Evolutionary conservation across 2,797 vertebrate genomes (phyloP), one percentile per base, ranked within the genome.

Genomic region (Distichodus sexfasciatus): DNA sequence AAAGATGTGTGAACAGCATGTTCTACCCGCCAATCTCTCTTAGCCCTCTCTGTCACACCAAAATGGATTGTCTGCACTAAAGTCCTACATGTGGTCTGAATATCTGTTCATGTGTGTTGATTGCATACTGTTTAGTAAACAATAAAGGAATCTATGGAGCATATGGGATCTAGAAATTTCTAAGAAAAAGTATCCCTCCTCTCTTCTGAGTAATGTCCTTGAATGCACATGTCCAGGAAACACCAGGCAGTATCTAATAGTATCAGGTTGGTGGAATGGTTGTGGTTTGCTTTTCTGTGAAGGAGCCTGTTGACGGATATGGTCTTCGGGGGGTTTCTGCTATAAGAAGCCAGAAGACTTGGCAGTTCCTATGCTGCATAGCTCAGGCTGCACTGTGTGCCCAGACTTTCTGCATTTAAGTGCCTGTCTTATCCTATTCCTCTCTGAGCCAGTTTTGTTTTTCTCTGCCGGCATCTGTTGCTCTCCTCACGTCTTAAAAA

Each of bases 401-500:
- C 62, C 81, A 79, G 72, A 72, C 72, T 69, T 79, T 51, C 80
- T 82, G 80, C 72, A 79, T 83, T 79, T 65, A 71, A 67, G 48
- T 66, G 69, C 60, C 59, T 11, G 28, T 57, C 76, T 72, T 35
- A 61, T 62, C 60, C 70, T 36, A 19, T 69, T 80, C 59, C 57
- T 64, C 60, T 74, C 51, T 36, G 10, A 14, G 61, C 9, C 23
- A 65, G 66, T 71, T 55, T 73, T 68, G 24, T 57, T 77, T 75
- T 70, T 66, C 61, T 61, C 67, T 19, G 21, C 35, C 35, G 61
- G 63, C 21, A 28, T 53, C 68, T 55, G 43, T 60, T 75, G 59
- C 66, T 26, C 64, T 35, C 44, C 41, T 58, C 65, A 40, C 15
- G 23, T 46, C 14, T 58, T 35, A 17, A 31, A 66, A 74, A 61